Conservation (phyloP, 2,888 invertebrate genomes). For the Pristionchus arcanus region DNA sequence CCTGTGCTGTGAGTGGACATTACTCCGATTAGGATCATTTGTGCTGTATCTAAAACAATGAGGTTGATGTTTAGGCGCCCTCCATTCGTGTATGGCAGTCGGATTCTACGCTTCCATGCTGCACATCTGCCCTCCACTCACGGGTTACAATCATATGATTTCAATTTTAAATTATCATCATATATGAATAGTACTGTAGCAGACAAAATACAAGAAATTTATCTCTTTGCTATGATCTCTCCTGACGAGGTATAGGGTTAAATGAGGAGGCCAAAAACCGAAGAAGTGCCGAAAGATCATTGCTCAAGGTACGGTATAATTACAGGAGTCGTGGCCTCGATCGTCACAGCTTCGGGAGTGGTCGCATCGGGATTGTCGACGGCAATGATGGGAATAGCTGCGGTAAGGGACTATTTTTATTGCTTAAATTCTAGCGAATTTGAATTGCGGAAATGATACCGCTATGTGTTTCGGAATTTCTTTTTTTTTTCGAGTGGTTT, state of each 20-base stretch:
- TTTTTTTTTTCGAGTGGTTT: too few species aligned
- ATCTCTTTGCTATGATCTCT: not conserved
- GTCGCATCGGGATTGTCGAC: conserved; percentile 16
- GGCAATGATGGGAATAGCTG: conserved; percentile 4
- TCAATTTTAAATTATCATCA: not conserved
- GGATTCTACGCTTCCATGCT: conserved; percentile 53
- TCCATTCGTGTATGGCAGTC: conserved; percentile 28
- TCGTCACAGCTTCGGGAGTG: conserved; percentile 13
- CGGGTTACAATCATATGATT: not conserved
- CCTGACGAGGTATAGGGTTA: not conserved
- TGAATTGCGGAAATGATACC: too few species aligned
- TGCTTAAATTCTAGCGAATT: too few species aligned
- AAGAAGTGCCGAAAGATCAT: too few species aligned
- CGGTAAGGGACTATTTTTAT: not conserved
- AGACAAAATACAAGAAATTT: not conserved
- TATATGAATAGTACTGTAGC: not conserved
- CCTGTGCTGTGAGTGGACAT: not conserved
- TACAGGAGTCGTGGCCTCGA: conserved; percentile 38
- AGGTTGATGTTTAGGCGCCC: conserved; percentile 46
- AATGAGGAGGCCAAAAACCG: not conserved
- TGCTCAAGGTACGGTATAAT: not conserved
- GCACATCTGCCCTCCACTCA: conserved; percentile 45
- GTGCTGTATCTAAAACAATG: too few species aligned
- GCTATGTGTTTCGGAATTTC: too few species aligned
- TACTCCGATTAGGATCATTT: too few species aligned